phyloP scores from a whole-genome alignment of 2,888 invertebrate species.

The Molanna angustata region DNA sequence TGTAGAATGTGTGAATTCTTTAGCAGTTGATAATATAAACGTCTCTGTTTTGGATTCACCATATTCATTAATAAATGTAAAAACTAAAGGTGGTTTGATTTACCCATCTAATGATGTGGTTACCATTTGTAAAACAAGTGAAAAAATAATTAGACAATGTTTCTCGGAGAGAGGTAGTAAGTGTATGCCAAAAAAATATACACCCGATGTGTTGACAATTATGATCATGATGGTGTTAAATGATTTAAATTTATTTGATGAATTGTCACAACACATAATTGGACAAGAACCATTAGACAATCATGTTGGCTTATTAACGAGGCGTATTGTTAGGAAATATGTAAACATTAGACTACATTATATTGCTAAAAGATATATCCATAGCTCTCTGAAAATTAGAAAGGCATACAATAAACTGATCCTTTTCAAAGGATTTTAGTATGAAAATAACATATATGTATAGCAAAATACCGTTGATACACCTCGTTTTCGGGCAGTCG shows the following conservation, averaged over 20 bases:
- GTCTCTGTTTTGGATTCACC: background rate
- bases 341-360: conserved; percentile 1
- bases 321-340: conserved; percentile 1
- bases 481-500: no score
- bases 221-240: background rate
- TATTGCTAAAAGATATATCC: background rate
- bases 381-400: background rate
- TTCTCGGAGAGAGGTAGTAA: background rate
- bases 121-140: background rate
- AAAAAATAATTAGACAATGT: background rate
- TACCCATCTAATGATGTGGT: background rate
- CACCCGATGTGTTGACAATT: background rate
- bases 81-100: conserved; percentile 1
- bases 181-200: conserved; percentile 6
- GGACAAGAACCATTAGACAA: conserved; percentile 5
- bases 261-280: background rate
- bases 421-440: background rate
- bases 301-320: conserved; percentile 2
- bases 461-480: no score
- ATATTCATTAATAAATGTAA: background rate
- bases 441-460: no score
- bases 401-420: background rate
- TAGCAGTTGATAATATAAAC: background rate
- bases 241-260: conserved; percentile 2
- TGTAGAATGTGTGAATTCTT: background rate